These are phyloP conservation scores for Cephus cinctus DNA, from an alignment of 1,140 invertebrate species.

Conservation along the genomic window DNA sequence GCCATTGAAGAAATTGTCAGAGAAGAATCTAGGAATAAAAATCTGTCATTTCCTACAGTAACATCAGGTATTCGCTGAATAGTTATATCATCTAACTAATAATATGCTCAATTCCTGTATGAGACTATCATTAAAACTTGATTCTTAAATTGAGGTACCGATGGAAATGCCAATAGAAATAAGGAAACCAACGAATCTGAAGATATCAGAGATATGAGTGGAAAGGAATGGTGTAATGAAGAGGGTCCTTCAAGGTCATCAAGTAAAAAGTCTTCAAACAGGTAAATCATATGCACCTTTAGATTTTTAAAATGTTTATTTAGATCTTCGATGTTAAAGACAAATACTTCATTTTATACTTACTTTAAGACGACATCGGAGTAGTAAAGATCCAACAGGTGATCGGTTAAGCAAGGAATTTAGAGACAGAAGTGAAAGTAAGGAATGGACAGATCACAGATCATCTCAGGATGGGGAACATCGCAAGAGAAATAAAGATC, in stretches of 20 bases:
- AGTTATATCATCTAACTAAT: not conserved
- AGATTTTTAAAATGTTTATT: not conserved
- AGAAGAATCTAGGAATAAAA: conserved; percentile 47
- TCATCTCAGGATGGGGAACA: conserved; percentile 28
- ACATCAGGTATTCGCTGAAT: not conserved
- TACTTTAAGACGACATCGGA: conserved; percentile 17
- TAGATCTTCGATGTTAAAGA: not conserved
- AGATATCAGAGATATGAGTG: too few relatives aligned
- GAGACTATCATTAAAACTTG: too few relatives aligned
- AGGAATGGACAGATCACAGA: conserved; percentile 25
- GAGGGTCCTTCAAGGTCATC: too few relatives aligned
- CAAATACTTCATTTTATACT: too few relatives aligned
- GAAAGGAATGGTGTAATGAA: too few relatives aligned
- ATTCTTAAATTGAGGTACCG: too few relatives aligned
- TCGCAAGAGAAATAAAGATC: conserved; percentile 21
- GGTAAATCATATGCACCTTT: not conserved
- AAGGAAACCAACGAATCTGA: too few relatives aligned
- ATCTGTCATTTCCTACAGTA: not conserved
- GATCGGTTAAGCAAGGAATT: too few relatives aligned
- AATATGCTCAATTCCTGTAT: not conserved
- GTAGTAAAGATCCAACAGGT: too few relatives aligned
- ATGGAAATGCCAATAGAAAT: too few relatives aligned
- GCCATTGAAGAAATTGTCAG: conserved; percentile 54
- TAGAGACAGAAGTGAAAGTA: conserved; percentile 27
- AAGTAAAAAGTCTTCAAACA: too few relatives aligned